Evolutionary conservation across 2,113 vertebrate genomes (phyloP).

Genomic region (Pseudolaguvia tuberculata): DNA sequence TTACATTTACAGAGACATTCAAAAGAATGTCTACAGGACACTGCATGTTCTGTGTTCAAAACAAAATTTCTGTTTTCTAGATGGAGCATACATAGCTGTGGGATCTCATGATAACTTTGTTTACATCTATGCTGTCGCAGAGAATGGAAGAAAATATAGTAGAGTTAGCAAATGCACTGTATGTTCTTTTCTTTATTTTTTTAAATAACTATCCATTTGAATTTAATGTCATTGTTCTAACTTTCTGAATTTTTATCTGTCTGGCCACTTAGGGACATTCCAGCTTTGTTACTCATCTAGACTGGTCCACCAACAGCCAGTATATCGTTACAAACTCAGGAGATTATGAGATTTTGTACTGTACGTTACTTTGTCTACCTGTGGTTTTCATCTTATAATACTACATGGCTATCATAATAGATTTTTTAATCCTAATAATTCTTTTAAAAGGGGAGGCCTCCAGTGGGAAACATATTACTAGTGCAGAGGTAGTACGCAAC

Average conservation of each 20-base stretch:
- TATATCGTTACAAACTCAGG: constrained; percentile 87
- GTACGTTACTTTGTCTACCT: constrained; percentile 62
- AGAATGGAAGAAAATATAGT: constrained; percentile 74
- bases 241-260: neutral
- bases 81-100: constrained; percentile 74
- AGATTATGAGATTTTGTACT: constrained; percentile 88
- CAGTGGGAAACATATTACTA: constrained; percentile 81
- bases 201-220: neutral
- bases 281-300: constrained; percentile 85
- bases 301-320: constrained; percentile 80
- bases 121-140: constrained; percentile 81
- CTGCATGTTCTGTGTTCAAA: neutral
- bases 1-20: neutral
- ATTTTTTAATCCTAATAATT: constrained; percentile 2
- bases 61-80: constrained; percentile 50
- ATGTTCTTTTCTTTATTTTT: constrained; percentile 37
- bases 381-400: neutral
- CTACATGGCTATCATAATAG: neutral
- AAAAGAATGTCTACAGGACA: neutral
- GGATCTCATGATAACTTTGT: constrained; percentile 88
- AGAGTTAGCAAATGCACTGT: constrained; percentile 76
- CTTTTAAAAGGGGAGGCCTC: constrained; percentile 70
- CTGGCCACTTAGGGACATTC: constrained; percentile 75
- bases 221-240: neutral
- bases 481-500: constrained; percentile 72